phyloP scores from a whole-genome alignment of 2,113 vertebrate species.

The Clarias gariepinus region DNA sequence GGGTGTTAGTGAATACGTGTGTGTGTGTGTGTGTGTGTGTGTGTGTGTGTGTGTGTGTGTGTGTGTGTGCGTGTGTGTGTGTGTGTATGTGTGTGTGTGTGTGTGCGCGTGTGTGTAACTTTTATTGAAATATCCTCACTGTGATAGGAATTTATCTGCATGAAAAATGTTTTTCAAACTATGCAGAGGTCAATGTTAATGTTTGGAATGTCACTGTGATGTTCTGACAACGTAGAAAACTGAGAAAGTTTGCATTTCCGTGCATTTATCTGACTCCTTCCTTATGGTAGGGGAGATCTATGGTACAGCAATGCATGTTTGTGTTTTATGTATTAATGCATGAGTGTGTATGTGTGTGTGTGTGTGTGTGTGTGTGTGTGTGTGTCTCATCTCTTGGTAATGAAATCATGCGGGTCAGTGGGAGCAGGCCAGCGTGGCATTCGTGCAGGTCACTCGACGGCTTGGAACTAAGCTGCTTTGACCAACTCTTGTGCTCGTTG shows the following conservation, averaged over 20 bases:
- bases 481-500: conserved; percentile 69
- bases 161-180: neutral
- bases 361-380: conserved; percentile 26
- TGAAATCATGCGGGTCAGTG: conserved; percentile 75
- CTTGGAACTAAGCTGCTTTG: conserved; percentile 78
- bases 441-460: conserved; percentile 71
- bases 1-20: neutral
- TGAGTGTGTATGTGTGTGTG: conserved; percentile 20
- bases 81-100: neutral
- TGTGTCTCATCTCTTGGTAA: conserved; percentile 70
- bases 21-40: neutral
- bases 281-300: conserved; percentile 15
- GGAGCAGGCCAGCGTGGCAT: conserved; percentile 56
- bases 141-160: neutral
- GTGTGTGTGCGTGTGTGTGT: neutral
- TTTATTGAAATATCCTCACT: neutral
- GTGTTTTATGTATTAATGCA: conserved; percentile 20
- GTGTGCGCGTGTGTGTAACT: neutral
- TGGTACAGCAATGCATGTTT: neutral
- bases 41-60: neutral
- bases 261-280: conserved; percentile 37
- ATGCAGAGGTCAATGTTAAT: neutral
- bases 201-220: neutral
- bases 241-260: conserved; percentile 5
- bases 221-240: neutral